phyloP scores from a whole-genome alignment of 2,113 vertebrate species.

The Myanophis thanlyinensis region DNA sequence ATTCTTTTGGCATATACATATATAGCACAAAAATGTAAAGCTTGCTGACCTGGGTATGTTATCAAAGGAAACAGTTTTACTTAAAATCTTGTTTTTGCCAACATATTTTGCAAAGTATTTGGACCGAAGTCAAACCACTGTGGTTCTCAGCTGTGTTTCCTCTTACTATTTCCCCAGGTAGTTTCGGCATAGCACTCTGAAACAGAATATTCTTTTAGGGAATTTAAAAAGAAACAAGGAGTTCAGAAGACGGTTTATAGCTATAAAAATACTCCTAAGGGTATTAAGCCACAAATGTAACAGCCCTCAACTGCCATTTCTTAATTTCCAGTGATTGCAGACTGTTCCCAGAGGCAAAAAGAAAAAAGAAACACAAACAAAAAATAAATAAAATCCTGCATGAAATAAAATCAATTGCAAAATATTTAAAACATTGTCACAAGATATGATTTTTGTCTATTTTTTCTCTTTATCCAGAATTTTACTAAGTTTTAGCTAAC shows the following conservation, averaged over 20 bases:
- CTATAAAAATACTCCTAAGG: constrained; percentile 68
- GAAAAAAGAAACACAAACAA: constrained; percentile 15
- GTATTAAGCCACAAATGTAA: constrained; percentile 52
- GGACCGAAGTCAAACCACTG: constrained; percentile 81
- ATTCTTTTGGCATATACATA: constrained; percentile 49
- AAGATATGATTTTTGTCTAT: neutral
- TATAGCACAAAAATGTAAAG: constrained; percentile 73
- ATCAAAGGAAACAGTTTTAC: constrained; percentile 86
- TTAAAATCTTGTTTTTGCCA: constrained; percentile 81
- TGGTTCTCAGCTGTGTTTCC: constrained; percentile 79
- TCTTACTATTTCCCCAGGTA: constrained; percentile 79
- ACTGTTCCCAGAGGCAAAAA: constrained; percentile 51
- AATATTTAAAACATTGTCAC: constrained; percentile 42
- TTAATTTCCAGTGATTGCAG: constrained; percentile 45
- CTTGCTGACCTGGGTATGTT: constrained; percentile 74
- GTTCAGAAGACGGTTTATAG: constrained; percentile 68
- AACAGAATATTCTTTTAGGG: constrained; percentile 74
- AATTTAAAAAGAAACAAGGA: constrained; percentile 31
- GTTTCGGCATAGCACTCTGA: constrained; percentile 72
- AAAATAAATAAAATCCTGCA: constrained; percentile 3
- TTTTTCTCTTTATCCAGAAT: neutral
- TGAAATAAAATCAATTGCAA: constrained; percentile 24
- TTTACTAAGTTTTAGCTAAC: neutral
- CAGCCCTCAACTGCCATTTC: constrained; percentile 47
- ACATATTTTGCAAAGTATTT: constrained; percentile 82